Percentiles rank a stretch among this genome's conserved stretches.
These are phyloP conservation scores for Enteromius unitaeniatus DNA, from an alignment of 2,797 vertebrate species.

Conservation along the genomic window DNA sequence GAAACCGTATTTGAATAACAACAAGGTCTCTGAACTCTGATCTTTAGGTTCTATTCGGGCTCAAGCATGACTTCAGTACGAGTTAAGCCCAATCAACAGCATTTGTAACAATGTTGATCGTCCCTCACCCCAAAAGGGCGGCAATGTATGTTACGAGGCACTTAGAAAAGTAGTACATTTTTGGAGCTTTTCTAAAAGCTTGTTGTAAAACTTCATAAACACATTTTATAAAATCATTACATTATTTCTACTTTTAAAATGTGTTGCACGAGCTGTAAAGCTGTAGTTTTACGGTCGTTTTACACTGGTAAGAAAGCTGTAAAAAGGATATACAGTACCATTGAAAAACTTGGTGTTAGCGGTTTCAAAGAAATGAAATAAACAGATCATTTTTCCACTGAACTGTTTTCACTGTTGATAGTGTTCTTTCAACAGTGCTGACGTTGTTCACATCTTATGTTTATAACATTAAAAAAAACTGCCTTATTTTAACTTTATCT, in stretches of 20 bases:
- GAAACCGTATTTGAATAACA: constrained; percentile 48
- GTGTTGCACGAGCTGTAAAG: not conserved
- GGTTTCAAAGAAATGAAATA: not conserved
- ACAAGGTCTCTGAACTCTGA: constrained; percentile 58
- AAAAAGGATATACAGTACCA: not conserved
- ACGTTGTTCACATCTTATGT: not conserved
- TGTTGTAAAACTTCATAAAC: not conserved
- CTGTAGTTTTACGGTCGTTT: not conserved
- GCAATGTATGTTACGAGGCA: not conserved
- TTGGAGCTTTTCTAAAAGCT: no score
- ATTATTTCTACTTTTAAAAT: not conserved
- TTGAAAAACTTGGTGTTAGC: not conserved
- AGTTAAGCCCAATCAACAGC: not conserved
- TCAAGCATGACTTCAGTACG: not conserved
- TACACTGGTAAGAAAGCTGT: not conserved
- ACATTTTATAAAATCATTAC: not conserved
- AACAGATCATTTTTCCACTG: not conserved
- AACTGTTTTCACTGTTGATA: not conserved
- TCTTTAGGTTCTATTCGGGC: constrained; percentile 45
- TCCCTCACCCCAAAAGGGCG: no score
- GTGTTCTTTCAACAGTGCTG: not conserved
- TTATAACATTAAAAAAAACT: not conserved
- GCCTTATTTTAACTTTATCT: no score
- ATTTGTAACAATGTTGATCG: not conserved
- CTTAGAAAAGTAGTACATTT: not conserved